Base-by-base conservation (phyloP, 2,888 invertebrate genomes). In the Molanna angustata region DNA sequence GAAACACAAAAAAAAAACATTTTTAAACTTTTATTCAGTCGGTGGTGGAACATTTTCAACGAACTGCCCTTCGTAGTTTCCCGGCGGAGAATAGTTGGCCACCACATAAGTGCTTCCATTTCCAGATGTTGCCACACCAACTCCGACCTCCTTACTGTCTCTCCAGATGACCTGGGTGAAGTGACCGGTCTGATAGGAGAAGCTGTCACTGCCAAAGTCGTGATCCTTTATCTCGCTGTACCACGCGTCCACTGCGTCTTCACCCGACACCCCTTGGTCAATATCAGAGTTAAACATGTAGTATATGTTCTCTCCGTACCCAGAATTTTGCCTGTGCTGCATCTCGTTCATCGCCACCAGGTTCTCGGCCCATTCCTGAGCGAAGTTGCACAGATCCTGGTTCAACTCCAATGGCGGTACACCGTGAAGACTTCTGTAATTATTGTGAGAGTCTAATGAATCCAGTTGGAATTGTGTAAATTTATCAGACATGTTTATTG, bases 51-150 rank as follows among this genome's bases (percentile, higher is more conserved):
- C 90, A 67, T 90, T 90, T 19, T 79, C 80, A 13, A 80, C 74
- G 64, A 86, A 92, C 63, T 84, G 82, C 1, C 88, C 88, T 39
- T 85, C 76, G 60, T 88, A 84, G 69, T 96, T 96, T 2, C 95
- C 96, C 0, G 94, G 87, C 0, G 96, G 96, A 62, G 82, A 82
- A 68, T 96, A 96, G 69, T 93, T 90, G 27, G 89, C 91, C 1
- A 96, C 95, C 0, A 95, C 92, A 67, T 85, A 90, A 60, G 85
- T 80, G 65, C 83, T 85, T 20, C 88, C 91, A 54, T 86, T 85
- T 48, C 83, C 81, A 52, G 84, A 82, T 53, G 76, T 80, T 0
- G 88, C 84, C 63, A 85, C 78, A 3, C 88, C 93, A 1, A 92
- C 84, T 1, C 93, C 93, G 9, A 93, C 65, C 63, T 88, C 83